phyloP scores from a whole-genome alignment of 2,888 invertebrate genomes.

The Acrobasis suavella region DNA sequence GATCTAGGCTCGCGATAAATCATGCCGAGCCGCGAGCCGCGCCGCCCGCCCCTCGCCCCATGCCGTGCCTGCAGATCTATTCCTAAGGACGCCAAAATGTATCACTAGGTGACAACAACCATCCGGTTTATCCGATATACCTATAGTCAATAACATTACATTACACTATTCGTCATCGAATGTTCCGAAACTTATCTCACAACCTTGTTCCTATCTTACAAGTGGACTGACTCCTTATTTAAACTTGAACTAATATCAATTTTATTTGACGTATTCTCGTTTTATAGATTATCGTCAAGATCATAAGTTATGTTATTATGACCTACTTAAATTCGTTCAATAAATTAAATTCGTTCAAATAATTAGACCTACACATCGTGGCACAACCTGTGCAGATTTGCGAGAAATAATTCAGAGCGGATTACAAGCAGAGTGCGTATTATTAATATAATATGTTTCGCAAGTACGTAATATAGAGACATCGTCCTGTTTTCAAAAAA shows the following conservation, averaged over 20 bases:
- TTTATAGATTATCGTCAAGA: background rate
- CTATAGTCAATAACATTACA: background rate
- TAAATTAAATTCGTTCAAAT: too few species aligned
- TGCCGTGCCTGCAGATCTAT: background rate
- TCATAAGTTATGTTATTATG: too few species aligned
- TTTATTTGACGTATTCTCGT: background rate
- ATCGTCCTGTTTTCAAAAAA: background rate
- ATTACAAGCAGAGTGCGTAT: background rate
- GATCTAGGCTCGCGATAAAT: conserved; percentile 75
- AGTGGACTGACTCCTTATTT: background rate
- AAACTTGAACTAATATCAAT: background rate
- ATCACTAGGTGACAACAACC: background rate
- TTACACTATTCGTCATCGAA: background rate
- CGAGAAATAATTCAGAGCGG: background rate
- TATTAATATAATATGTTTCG: background rate
- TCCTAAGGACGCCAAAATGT: conserved; percentile 18
- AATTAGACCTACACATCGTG: too few species aligned
- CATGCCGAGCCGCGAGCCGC: conserved; percentile 53
- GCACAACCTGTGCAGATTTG: background rate
- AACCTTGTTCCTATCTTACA: background rate
- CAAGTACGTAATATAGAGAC: background rate
- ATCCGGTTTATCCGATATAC: background rate
- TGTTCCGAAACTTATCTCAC: background rate
- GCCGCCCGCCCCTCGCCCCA: conserved; percentile 28
- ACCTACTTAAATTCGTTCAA: background rate